Evolutionary conservation across 2,888 invertebrate genomes (phyloP).

Genomic region (Amblyjoppa proteus): DNA sequence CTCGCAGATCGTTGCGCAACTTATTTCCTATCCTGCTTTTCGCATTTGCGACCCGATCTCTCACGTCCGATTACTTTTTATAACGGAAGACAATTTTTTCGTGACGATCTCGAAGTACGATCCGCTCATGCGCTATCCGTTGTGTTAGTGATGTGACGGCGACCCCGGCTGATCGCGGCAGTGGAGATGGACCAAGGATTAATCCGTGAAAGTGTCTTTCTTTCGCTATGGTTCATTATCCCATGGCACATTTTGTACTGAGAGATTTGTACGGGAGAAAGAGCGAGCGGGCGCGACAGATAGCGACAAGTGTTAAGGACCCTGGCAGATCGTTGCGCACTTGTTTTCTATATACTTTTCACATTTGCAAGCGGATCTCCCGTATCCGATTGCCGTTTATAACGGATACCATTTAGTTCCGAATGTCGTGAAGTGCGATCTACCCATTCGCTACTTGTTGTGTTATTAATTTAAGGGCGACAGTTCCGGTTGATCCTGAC

Average conservation of each 20-base stretch:
- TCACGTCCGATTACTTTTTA: background rate
- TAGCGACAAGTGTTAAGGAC: background rate
- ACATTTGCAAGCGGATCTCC: background rate
- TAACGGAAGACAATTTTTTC: background rate
- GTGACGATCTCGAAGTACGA: too few relatives aligned
- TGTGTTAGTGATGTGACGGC: background rate
- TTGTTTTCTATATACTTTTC: background rate
- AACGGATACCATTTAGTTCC: background rate
- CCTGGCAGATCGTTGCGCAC: background rate
- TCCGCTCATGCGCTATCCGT: too few relatives aligned
- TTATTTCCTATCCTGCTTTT: background rate
- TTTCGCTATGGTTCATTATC: constrained; percentile 1
- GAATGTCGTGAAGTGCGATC: too few relatives aligned
- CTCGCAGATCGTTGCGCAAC: background rate
- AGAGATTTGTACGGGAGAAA: background rate
- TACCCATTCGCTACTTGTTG: too few relatives aligned
- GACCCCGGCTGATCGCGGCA: constrained; percentile 49
- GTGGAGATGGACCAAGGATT: constrained; percentile 35
- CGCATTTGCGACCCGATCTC: background rate
- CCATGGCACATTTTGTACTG: background rate
- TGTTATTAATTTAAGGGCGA: background rate
- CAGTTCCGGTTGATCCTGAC: constrained; percentile 50
- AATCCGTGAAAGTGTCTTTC: constrained; percentile 31
- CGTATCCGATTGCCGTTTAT: background rate
- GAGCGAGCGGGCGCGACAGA: background rate